phyloP scores from a whole-genome alignment of 2,888 invertebrate genomes.

The Melanargia galathea region DNA sequence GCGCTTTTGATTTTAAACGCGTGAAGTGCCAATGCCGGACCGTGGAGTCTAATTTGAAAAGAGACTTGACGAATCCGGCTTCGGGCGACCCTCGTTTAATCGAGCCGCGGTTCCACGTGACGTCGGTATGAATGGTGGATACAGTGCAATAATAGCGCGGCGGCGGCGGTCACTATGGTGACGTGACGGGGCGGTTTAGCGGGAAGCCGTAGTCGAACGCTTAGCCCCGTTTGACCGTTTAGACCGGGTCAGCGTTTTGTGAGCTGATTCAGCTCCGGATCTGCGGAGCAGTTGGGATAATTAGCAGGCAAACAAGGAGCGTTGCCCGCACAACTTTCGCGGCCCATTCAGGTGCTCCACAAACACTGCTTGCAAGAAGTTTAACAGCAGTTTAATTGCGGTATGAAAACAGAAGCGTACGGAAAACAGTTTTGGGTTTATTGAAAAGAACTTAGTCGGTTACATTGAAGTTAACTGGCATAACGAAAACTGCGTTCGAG shows the following conservation, averaged over 20 bases:
- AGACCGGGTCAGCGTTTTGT: constrained; percentile 72
- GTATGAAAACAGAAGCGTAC: constrained; percentile 77
- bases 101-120: constrained; percentile 71
- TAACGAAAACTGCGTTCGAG: constrained; percentile 46
- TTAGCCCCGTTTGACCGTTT: constrained; percentile 75
- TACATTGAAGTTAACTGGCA: constrained; percentile 47
- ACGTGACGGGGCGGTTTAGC: constrained; percentile 66
- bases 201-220: constrained; percentile 68
- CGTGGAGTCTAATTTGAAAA: constrained; percentile 76
- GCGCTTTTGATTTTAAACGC: constrained; percentile 81
- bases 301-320: constrained; percentile 79
- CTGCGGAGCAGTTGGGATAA: constrained; percentile 60
- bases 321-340: constrained; percentile 71
- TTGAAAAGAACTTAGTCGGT: constrained; percentile 73
- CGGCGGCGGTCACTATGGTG: constrained; percentile 74
- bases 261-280: constrained; percentile 63
- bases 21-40: constrained; percentile 73
- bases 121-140: constrained; percentile 77
- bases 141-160: constrained; percentile 74
- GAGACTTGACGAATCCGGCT: constrained; percentile 80
- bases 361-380: constrained; percentile 80
- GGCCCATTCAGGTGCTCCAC: constrained; percentile 77
- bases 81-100: constrained; percentile 75
- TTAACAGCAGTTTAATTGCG: constrained; percentile 82
- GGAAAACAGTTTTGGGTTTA: constrained; percentile 74